A percentile compares a stretch with the other conserved stretches of the same genome.
Conservation (phyloP, 2,797 vertebrate species). For the Siniperca undulata region DNA sequence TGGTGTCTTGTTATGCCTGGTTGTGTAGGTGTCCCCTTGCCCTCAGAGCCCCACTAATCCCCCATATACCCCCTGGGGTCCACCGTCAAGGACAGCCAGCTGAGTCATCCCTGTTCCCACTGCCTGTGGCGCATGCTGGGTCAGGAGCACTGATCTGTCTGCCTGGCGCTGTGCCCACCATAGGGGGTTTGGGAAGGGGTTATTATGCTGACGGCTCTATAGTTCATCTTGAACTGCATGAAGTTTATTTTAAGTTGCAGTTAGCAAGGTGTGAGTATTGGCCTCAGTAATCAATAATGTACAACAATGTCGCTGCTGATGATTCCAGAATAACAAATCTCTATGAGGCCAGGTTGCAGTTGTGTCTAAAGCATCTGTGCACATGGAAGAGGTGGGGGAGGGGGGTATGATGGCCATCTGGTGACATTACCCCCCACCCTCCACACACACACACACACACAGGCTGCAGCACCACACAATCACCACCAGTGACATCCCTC, state of each 20-base stretch:
- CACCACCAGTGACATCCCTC: slow-evolving; percentile 15
- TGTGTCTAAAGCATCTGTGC: slow-evolving; percentile 47
- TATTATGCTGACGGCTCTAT: slow-evolving; percentile 3
- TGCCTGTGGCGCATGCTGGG: slow-evolving; percentile 44
- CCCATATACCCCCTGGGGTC: slow-evolving; percentile 56
- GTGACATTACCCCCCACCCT: slow-evolving; percentile 34
- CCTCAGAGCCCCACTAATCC: slow-evolving; percentile 61
- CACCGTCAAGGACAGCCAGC: slow-evolving; percentile 60
- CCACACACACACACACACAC: slow-evolving; percentile 14
- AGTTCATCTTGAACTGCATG: slow-evolving; percentile 11
- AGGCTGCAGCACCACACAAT: slow-evolving; percentile 1
- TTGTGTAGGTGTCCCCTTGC: slow-evolving; percentile 37
- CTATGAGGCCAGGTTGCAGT: slow-evolving; percentile 30
- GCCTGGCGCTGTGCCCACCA: slow-evolving; percentile 61
- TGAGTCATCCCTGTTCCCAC: slow-evolving; percentile 70
- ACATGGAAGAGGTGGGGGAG: slow-evolving; percentile 25
- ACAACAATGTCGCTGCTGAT: slow-evolving; percentile 4
- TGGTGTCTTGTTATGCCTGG: slow-evolving; percentile 29
- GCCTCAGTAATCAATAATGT: not conserved
- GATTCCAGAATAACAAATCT: slow-evolving; percentile 34
- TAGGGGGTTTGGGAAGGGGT: slow-evolving; percentile 44
- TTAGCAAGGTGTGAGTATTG: slow-evolving; percentile 13
- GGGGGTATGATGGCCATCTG: slow-evolving; percentile 63
- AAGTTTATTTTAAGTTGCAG: slow-evolving; percentile 21
- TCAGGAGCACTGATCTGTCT: slow-evolving; percentile 73